Percentiles rank a stretch among this genome's conserved stretches.
Conservation (phyloP, 2,113 vertebrate genomes). For the Pteruthius melanotis region DNA sequence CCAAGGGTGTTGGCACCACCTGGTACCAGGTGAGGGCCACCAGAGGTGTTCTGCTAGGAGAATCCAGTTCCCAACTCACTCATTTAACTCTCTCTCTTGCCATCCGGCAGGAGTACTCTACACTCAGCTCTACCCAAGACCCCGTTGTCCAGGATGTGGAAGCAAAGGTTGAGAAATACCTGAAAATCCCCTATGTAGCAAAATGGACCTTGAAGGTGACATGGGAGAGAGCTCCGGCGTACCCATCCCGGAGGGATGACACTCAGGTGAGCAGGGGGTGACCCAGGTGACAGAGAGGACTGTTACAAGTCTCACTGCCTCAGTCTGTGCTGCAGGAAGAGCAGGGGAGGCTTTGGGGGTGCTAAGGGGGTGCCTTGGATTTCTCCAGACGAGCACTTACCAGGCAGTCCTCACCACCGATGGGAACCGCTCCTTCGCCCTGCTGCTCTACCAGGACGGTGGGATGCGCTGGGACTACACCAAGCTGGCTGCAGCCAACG, state of each 20-base stretch:
- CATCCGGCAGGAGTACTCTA: conserved; percentile 53
- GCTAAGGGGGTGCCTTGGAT: neutral
- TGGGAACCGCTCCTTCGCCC: neutral
- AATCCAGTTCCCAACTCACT: neutral
- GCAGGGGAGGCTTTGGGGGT: neutral
- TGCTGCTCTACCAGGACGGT: conserved; percentile 14
- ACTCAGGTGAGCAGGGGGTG: neutral
- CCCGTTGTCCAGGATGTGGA: conserved; percentile 34
- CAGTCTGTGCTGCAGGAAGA: rapidly evolving
- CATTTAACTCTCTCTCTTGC: neutral
- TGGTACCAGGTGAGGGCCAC: conserved; percentile 70
- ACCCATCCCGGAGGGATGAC: neutral
- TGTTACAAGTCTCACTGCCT: rapidly evolving
- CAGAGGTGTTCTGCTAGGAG: neutral
- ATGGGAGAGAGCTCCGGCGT: conserved; percentile 55
- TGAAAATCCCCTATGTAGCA: conserved; percentile 47
- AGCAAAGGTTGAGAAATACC: conserved; percentile 50
- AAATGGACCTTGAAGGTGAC: conserved; percentile 78
- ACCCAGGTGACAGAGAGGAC: neutral
- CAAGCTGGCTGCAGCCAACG: neutral
- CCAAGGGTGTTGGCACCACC: conserved; percentile 45
- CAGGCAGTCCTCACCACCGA: conserved; percentile 17
- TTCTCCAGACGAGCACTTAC: conserved; percentile 32
- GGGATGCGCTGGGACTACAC: conserved; percentile 30
- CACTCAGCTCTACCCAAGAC: neutral